Base-by-base conservation (phyloP, 2,888 invertebrate species). In the Antitype chi region DNA sequence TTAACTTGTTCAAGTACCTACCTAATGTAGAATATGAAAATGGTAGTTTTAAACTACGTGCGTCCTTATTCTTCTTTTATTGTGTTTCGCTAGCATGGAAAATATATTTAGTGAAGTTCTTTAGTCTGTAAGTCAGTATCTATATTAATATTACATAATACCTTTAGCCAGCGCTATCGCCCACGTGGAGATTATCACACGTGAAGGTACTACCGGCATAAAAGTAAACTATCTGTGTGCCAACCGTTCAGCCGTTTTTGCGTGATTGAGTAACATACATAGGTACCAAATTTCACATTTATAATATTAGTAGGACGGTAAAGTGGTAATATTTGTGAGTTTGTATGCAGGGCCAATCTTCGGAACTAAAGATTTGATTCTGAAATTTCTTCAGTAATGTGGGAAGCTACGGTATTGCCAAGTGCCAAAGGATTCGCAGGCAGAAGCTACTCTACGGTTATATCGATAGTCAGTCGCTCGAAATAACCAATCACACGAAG, bases 401-500 rank as follows among this genome's bases (percentile, higher is more conserved):
- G 17, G 17, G 28, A 59, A 59, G 17, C 8, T 23, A 20, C 32
- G 5, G 20, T 32, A 60, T 23, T 60, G 0, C 20, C 32, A 5
- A 60, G 20, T 20, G 20, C 28, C 59, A 20, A 32, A 32, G 5
- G 28, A 23, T 11, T 60, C 32, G 20, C 11, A 23, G 11, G 60
- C 60, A 32, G 20, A 60, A 23, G 6, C 11, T 60, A 60, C 2
- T 60, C 23, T 60, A 49, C 6, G 49, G 20, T 43, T 55, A 60
- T 72, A 43, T 72, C 47, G 25, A 43, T 49, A 52, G 17, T 17
- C 32, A 67, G 20, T 66, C 32, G 11, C 17, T 67, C 57, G 1
- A 80, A 68, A 53, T 59, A 68, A 71, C 70, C 63, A 81, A 76
- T 81, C 70, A 71, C 28, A 49, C n/a, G 28, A 49, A 59, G 53